Conservation (phyloP, 1,140 invertebrate genomes). For the Galendromus occidentalis region DNA sequence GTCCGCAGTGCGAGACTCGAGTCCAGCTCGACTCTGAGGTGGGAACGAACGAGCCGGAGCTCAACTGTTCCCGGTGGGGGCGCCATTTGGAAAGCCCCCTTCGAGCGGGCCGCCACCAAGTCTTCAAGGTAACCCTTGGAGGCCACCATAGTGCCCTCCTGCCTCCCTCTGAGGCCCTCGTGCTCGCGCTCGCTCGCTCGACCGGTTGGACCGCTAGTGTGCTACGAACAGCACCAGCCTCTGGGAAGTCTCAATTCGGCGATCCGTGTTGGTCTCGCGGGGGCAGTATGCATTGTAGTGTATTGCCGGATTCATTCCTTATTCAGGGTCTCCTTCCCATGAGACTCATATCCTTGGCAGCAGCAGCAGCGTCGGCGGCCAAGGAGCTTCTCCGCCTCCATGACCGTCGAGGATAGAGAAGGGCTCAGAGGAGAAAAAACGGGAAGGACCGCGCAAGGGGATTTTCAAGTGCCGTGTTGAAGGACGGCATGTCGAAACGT, state of each 20-base stretch:
- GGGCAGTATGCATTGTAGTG: constrained; percentile 11
- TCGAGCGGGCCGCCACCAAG: constrained; percentile 9
- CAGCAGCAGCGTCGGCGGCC: background rate
- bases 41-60: too few species aligned
- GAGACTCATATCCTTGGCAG: background rate
- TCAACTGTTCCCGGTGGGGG: background rate
- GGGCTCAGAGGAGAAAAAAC: too few species aligned
- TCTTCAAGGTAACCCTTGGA: background rate
- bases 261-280: constrained; percentile 1
- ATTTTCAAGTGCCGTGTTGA: too few species aligned
- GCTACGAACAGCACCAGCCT: background rate
- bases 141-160: background rate
- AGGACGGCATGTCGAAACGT: too few species aligned
- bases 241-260: constrained; percentile 6
- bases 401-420: too few species aligned
- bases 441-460: too few species aligned
- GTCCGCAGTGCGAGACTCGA: background rate
- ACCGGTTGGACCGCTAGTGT: too few species aligned
- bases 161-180: too few species aligned
- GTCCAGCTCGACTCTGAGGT: too few species aligned
- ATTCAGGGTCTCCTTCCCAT: constrained; percentile 4
- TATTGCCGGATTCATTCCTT: constrained; percentile 12
- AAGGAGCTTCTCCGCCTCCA: background rate
- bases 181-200: too few species aligned
- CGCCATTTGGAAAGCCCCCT: background rate